These are phyloP conservation scores for Speoplatyrhinus poulsoni DNA, from an alignment of 2,113 vertebrate genomes.

Conservation along the genomic window DNA sequence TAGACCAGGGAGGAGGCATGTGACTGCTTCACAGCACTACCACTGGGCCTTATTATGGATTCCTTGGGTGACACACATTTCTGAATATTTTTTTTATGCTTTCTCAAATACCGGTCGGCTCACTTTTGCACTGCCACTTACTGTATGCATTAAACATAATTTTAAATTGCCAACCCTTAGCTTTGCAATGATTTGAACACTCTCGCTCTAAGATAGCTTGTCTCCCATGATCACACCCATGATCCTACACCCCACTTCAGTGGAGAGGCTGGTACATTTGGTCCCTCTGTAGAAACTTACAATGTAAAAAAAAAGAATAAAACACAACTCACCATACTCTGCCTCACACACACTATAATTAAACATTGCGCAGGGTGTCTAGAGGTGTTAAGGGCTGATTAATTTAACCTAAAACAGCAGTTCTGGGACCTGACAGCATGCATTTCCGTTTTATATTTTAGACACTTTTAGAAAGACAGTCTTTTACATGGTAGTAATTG, in stretches of 20 bases:
- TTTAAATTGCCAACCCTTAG: conserved; percentile 1
- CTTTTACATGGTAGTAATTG: neutral
- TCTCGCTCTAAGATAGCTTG: neutral
- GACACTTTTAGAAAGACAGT: neutral
- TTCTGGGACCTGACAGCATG: conserved; percentile 3
- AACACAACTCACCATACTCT: neutral
- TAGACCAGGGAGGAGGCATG: too few species aligned
- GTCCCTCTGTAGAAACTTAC: conserved; percentile 3
- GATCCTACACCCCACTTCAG: conserved; percentile 2
- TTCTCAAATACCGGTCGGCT: conserved; percentile 12
- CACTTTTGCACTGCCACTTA: conserved; percentile 31
- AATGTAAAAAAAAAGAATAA: neutral
- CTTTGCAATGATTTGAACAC: too few species aligned
- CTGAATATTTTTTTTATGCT: conserved; percentile 6
- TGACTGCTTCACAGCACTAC: too few species aligned
- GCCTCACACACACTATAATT: neutral
- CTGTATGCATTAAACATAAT: conserved; percentile 45
- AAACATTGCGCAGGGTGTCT: conserved; percentile 15
- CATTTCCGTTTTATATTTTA: neutral
- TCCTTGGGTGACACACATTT: conserved; percentile 14
- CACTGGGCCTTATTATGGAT: neutral
- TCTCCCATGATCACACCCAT: neutral
- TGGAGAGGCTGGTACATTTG: conserved; percentile 12
- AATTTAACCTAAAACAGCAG: conserved; percentile 10
- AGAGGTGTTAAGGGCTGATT: conserved; percentile 15